phyloP scores from a whole-genome alignment of 35 echinoderm and acorn worm genomes.

The Ophiothrix spiculata region DNA sequence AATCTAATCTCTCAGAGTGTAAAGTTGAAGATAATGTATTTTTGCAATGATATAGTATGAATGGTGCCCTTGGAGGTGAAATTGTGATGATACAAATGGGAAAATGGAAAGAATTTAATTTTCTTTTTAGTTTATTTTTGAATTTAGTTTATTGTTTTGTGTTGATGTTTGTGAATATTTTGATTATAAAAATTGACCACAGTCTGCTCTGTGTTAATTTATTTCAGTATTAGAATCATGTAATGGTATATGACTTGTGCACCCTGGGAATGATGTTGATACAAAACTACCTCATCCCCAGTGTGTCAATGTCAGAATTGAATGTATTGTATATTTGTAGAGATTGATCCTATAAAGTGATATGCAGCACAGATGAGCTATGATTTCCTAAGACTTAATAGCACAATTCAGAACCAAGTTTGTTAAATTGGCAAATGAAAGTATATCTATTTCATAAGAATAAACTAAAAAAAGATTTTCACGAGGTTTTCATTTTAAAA shows the following conservation, averaged over 20 bases:
- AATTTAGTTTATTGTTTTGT: background rate
- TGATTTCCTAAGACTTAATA: background rate
- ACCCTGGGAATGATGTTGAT: background rate
- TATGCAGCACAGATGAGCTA: background rate
- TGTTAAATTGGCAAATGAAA: too few species aligned
- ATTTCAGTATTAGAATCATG: slow-evolving; percentile 10
- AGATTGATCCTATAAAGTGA: too few species aligned
- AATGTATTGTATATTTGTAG: background rate
- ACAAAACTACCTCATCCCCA: background rate
- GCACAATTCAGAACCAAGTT: background rate
- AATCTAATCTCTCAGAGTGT: background rate
- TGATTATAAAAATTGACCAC: background rate
- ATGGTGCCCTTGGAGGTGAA: background rate
- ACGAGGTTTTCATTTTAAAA: too few species aligned
- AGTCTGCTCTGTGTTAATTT: background rate
- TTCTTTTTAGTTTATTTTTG: background rate
- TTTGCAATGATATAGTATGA: background rate
- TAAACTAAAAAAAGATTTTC: too few species aligned
- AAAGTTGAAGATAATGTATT: background rate
- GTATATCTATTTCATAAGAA: too few species aligned
- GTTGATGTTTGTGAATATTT: background rate
- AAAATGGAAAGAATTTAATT: background rate
- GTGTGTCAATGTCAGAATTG: background rate
- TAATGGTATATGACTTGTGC: background rate
- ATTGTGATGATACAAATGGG: background rate